These are phyloP conservation scores for Gallinago nigripennis DNA, from an alignment of 2,797 vertebrate species.

Conservation along the genomic window DNA sequence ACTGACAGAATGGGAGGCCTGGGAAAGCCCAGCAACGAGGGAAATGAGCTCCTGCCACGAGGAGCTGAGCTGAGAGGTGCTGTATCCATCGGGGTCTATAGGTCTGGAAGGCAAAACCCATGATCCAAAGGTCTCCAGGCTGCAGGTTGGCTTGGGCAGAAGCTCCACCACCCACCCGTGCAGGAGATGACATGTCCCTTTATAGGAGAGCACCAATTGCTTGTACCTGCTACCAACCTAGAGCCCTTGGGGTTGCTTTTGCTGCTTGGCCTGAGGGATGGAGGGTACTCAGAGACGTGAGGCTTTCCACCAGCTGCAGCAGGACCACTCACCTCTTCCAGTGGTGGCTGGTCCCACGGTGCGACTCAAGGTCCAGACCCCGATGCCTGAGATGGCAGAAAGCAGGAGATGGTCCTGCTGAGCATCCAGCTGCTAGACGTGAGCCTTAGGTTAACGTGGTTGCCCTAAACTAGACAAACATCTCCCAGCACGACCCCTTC, in stretches of 20 bases:
- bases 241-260: neutral
- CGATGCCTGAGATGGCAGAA: rapidly evolving
- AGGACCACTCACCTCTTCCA: neutral
- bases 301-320: neutral
- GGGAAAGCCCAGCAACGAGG: neutral
- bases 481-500: neutral
- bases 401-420: neutral
- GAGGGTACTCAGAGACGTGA: rapidly evolving
- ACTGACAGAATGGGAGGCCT: neutral
- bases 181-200: neutral
- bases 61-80: neutral
- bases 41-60: rapidly evolving
- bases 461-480: neutral
- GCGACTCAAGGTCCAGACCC: rapidly evolving
- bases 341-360: rapidly evolving
- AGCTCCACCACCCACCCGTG: too few relatives aligned
- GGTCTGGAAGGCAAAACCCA: neutral
- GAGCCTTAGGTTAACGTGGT: neutral
- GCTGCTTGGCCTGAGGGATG: neutral
- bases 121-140: neutral
- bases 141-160: neutral
- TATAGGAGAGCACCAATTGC: neutral
- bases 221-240: too few relatives aligned
- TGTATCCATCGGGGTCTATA: rapidly evolving
- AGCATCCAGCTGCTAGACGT: neutral